Evolutionary conservation across 2,888 invertebrate genomes (phyloP).

Genomic region (Vanessa cardui): DNA sequence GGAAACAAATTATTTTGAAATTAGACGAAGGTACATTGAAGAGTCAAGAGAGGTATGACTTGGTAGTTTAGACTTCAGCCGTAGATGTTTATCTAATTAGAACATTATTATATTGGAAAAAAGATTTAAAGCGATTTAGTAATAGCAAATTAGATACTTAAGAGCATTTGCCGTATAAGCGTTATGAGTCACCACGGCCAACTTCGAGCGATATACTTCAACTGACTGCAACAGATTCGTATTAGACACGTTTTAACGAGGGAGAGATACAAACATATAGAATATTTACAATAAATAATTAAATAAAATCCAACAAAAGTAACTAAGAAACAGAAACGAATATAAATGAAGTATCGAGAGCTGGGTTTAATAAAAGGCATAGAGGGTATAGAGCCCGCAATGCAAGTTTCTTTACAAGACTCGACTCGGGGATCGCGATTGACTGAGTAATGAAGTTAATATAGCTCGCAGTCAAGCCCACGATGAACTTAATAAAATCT

Average conservation of each 20-base stretch:
- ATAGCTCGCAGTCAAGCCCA: slow-evolving; percentile 14
- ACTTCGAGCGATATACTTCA: not conserved
- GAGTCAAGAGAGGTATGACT: no score
- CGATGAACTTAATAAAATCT: slow-evolving; percentile 11
- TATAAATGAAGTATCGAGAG: not conserved
- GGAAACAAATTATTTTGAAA: no score
- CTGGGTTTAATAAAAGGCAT: slow-evolving; percentile 23
- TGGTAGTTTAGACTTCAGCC: no score
- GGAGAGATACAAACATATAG: not conserved
- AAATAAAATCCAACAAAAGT: slow-evolving; percentile 17
- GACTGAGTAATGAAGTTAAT: slow-evolving; percentile 26
- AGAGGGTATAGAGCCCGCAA: not conserved
- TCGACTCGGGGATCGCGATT: slow-evolving; percentile 14
- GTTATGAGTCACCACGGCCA: no score
- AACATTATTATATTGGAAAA: no score
- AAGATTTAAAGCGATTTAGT: no score
- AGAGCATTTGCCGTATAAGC: no score
- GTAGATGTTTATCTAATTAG: no score
- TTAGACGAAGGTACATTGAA: no score
- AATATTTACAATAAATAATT: not conserved
- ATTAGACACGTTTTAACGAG: not conserved
- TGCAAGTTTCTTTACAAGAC: slow-evolving; percentile 14
- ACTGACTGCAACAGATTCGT: not conserved
- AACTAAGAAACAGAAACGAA: slow-evolving; percentile 9
- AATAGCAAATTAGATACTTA: no score